Base-by-base conservation (phyloP, 2,113 vertebrate species). In the Urocynchramus pylzowi region DNA sequence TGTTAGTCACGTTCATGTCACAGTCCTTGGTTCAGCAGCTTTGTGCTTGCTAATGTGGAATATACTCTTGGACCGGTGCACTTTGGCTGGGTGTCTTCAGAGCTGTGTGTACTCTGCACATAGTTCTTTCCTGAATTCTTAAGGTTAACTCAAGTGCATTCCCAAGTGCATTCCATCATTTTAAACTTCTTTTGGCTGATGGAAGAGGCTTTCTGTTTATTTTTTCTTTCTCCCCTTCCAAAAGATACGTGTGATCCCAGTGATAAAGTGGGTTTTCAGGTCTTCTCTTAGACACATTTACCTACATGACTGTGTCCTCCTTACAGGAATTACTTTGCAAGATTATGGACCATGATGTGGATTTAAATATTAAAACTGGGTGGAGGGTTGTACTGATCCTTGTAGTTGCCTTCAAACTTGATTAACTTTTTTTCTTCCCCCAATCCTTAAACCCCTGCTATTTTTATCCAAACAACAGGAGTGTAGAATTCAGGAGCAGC, bases 221-320 rank as follows among this genome's bases (percentile, higher is more conserved):
- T 24, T 73, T 44, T 35, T 6, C 11, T 17, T 16, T 14, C 13
- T 24, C 13, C 14, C 16, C 37, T 61, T 18, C 13, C 0, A 16
- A 77, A 76, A 64, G 37, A 15, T 35, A 33, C 21, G 42, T 47
- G 49, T 42, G 61, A 65, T 77, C 37, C 64, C 39, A 6, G 2
- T 18, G 76, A 28, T 65, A 84, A 92, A 95, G 44, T 81, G 64
- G 85, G 90, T 88, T 97, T 95, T 86, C 68, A 95, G 83, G 69
- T 92, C 86, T 95, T 80, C 73, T 69, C 19, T 70, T 81, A 59
- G 77, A 42, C 74, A 70, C 39, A 2, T 92, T 95, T 92, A 70
- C 76, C 91, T 93, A 24, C 30, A 35, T 63, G 87, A 9, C 6
- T 4, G 35, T 37, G 89, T 39, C 81, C 65, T 90, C 86, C 31